Evolutionary conservation across 1,140 invertebrate species (phyloP).

Genomic region (Cotesia glomerata): DNA sequence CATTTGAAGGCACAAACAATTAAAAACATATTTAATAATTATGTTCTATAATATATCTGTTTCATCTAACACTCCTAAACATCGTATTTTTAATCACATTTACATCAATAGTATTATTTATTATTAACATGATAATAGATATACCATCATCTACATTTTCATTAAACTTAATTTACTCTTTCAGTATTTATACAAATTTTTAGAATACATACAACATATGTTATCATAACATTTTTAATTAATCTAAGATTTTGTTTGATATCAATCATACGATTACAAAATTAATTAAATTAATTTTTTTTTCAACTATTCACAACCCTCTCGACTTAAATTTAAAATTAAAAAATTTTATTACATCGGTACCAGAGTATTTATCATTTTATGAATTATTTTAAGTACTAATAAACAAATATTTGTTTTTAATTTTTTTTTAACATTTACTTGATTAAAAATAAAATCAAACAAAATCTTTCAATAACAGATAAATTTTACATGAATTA

Average conservation of each 20-base stretch:
- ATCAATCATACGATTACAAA: background rate
- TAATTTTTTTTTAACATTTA: background rate
- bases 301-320: conserved; percentile 30
- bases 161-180: background rate
- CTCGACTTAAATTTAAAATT: background rate
- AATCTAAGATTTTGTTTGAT: background rate
- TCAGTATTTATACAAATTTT: conserved; percentile 4
- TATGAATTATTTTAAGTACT: background rate
- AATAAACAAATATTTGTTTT: background rate
- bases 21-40: conserved; percentile 37
- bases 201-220: conserved; percentile 7
- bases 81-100: conserved; percentile 15
- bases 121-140: conserved; percentile 30
- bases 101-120: background rate
- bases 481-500: background rate
- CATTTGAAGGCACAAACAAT: conserved; percentile 53
- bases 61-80: conserved; percentile 19
- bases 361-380: conserved; percentile 14
- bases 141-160: background rate
- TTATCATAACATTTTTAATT: background rate
- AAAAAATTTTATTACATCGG: background rate
- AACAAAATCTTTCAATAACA: background rate
- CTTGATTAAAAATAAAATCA: too few relatives aligned
- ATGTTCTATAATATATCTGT: conserved; percentile 10
- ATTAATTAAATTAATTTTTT: conserved; percentile 25